These are phyloP conservation scores for Phortica magna DNA, from an alignment of 2,888 invertebrate species.

Conservation along the genomic window DNA sequence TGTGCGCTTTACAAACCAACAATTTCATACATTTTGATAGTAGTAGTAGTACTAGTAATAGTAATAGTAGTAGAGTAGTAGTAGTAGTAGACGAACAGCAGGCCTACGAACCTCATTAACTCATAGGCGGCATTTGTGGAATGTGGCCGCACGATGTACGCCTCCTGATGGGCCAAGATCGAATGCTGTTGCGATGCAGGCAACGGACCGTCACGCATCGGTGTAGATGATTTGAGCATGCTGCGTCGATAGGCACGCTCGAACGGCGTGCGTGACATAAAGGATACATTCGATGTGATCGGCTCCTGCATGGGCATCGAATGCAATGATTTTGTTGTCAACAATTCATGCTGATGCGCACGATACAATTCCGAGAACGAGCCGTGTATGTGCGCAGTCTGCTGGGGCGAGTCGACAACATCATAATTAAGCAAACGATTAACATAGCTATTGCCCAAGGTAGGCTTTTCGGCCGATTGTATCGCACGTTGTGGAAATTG, in stretches of 20 bases:
- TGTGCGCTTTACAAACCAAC: background rate
- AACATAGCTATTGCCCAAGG: slow-evolving; percentile 52
- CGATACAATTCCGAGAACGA: slow-evolving; percentile 63
- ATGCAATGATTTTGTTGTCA: slow-evolving; percentile 26
- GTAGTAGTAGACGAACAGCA: background rate
- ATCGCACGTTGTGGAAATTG: slow-evolving; percentile 60
- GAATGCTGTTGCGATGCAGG: slow-evolving; percentile 37
- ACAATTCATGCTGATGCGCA: slow-evolving; percentile 43
- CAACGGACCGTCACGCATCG: slow-evolving; percentile 55
- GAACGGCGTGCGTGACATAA: slow-evolving; percentile 77
- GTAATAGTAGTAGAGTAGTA: background rate
- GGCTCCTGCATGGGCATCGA: slow-evolving; percentile 14
- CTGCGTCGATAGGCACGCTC: slow-evolving; percentile 77
- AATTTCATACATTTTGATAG: background rate
- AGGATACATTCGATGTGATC: slow-evolving; percentile 55
- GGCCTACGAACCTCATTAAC: slow-evolving; percentile 74
- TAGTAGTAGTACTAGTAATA: background rate
- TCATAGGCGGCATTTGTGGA: slow-evolving; percentile 74
- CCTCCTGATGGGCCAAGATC: slow-evolving; percentile 56
- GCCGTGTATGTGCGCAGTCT: slow-evolving; percentile 49
- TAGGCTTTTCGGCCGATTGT: slow-evolving; percentile 69
- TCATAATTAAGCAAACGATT: slow-evolving; percentile 65
- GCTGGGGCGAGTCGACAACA: slow-evolving; percentile 63
- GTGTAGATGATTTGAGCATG: slow-evolving; percentile 72
- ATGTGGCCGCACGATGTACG: slow-evolving; percentile 62